phyloP scores from a whole-genome alignment of 1,140 invertebrate species.

The Brachionus rubens region DNA sequence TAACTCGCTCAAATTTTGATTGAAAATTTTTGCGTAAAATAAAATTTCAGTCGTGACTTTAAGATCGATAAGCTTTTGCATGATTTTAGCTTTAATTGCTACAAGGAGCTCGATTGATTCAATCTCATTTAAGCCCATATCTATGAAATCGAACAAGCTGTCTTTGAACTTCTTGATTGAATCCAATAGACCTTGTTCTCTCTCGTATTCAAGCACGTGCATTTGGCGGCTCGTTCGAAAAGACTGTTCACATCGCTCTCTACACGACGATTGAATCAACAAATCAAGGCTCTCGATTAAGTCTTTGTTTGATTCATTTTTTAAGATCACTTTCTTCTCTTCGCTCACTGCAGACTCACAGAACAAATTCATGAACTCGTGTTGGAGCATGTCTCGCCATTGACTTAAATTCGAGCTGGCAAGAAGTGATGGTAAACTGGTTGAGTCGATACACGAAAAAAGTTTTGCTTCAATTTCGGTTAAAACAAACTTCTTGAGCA shows the following conservation, averaged over 20 bases:
- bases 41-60: neutral
- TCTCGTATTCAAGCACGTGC: neutral
- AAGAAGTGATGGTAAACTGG: neutral
- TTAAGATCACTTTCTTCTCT: neutral
- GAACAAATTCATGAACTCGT: neutral
- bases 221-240: neutral
- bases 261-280: neutral
- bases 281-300: neutral
- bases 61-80: neutral
- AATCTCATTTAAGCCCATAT: neutral
- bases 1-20: neutral
- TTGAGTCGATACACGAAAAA: neutral
- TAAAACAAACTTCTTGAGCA: neutral
- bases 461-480: neutral
- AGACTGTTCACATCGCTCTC: neutral
- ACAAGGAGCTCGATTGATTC: neutral
- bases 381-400: neutral
- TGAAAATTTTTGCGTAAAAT: neutral
- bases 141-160: neutral
- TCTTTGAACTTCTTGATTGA: neutral
- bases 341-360: neutral
- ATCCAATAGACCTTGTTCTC: neutral
- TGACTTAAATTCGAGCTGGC: neutral
- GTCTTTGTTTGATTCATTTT: constrained; percentile 11
- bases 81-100: neutral